Evolutionary conservation across 2,888 invertebrate genomes (phyloP), one percentile per base, ranked within the genome.

Genomic region (Nipponacmea schrenckii): DNA sequence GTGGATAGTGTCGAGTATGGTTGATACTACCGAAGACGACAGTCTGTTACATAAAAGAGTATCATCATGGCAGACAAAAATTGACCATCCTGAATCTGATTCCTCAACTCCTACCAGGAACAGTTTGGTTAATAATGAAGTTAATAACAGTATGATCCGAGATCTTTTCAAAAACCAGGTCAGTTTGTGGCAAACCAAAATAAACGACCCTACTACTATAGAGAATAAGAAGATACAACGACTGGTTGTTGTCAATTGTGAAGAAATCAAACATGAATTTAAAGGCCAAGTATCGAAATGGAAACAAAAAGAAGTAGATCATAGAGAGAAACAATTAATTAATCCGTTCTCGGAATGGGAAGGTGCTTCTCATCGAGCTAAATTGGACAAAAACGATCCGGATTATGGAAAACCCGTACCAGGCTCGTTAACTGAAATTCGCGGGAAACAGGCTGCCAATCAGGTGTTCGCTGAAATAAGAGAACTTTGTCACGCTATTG

Each of bases 401-500:
- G 74, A 81, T 69, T 89, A 84, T 79, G 89, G 87, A 63, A 80
- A 82, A 48, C 97, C 97, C 1, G 91, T 93, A 44, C 95, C 95
- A 75, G 97, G 97, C 45, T 96, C 96, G 15, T 92, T 94, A 88
- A 96, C 97, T 0, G 97, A 96, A 89, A 91, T 92, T 84, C 92
- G 97, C 83, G 96, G 96, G 3, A 93, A 94, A 67, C 94, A 95
- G 90, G 97, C 97, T 0, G 94, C 94, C 74, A 93, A 94, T 17
- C 93, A 94, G 86, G 94, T 96, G 2, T 90, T 93, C 80, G 93
- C 93, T 78, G 98, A 98, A 90, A 95, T 98, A 91, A 91, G 95
- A 68, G 95, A 97, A 85, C 91, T 98, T 0, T 98, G 98, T 87
- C 94, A 95, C 85, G 92, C 97, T 68, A 97, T 98, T 74, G 74